Evolutionary conservation across 2,113 vertebrate genomes (phyloP), one percentile per base, ranked within the genome.

Genomic region (Notarius lentiginosus): DNA sequence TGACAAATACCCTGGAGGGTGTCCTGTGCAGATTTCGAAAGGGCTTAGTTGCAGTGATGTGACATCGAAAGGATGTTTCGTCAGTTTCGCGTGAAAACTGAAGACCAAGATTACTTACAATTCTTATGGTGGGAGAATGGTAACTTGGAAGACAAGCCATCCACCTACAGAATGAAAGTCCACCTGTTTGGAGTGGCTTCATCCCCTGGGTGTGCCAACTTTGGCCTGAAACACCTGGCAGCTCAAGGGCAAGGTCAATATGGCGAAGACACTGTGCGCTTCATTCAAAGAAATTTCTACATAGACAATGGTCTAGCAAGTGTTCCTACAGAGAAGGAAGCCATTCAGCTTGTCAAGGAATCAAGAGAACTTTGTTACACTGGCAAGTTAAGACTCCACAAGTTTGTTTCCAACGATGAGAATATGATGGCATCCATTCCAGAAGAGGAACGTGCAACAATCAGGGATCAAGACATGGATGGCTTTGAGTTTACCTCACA

Each of bases 401-500:
- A 88, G 41, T 88, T 88, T 68, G 77, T 88, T 5, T 88, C 85
- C 1, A 91, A 86, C 10, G 82, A n/a, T 49, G 53, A 83, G 11
- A 56, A 12, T 2, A 72, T 88, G 5, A 70, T 87, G 70, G 60
- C 41, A 41, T 41, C 41, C 41, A 41, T 41, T 41, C 41, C 41
- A 41, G 41, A 41, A 41, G 4, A 41, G n/a, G 90, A 89, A 79
- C 10, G 47, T 70, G 81, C 73, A 2, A 47, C 22, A 84, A 5
- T 81, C 10, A 88, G 84, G 65, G 83, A 88, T 34, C 60, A 24
- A 7, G 81, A 88, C 14, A 85, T 90, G 66, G 55, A 85, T 90
- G 66, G 55, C 85, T 1, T 63, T 91, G 51, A 79, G 75, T 60
- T 49, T 34, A 58, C 87, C 41, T 41, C 4, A 41, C 41, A 41